Conservation (phyloP, 2,113 vertebrate genomes). For the Caretta caretta region DNA sequence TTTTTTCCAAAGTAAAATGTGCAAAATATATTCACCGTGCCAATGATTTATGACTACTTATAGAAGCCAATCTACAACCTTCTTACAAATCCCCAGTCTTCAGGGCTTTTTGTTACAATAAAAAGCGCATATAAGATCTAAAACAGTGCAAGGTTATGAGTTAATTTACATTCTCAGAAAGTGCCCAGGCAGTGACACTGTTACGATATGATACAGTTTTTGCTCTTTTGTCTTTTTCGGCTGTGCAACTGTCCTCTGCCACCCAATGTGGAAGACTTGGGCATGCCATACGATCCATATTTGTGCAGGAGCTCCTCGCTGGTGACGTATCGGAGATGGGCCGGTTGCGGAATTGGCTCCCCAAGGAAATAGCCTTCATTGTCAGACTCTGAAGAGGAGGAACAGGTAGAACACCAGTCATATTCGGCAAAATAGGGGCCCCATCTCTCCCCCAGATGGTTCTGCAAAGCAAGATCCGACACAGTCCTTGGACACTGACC, state of each 20-base stretch:
- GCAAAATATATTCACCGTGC: conserved; percentile 83
- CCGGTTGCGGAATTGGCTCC: conserved; percentile 93
- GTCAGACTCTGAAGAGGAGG: conserved; percentile 97
- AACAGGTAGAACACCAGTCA: conserved; percentile 98
- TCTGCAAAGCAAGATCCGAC: conserved; percentile 95
- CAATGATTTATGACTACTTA: conserved; percentile 75
- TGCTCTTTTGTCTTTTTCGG: conserved; percentile 96
- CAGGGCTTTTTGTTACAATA: conserved; percentile 56
- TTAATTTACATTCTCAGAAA: conserved; percentile 82
- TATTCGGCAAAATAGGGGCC: conserved; percentile 91
- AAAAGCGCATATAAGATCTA: conserved; percentile 74
- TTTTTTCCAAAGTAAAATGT: conserved; percentile 80
- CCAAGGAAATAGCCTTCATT: conserved; percentile 98
- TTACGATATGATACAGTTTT: conserved; percentile 99
- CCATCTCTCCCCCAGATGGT: conserved; percentile 88
- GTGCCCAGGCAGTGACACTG: conserved; percentile 47
- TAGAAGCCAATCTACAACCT: conserved; percentile 64
- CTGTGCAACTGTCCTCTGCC: conserved; percentile 91
- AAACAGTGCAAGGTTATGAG: conserved; percentile 87
- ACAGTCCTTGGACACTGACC: conserved; percentile 94
- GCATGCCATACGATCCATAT: conserved; percentile 86
- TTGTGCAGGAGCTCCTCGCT: conserved; percentile 96
- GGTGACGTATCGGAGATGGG: conserved; percentile 93
- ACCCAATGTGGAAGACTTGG: conserved; percentile 86
- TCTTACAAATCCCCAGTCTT: conserved; percentile 44